phyloP scores from a whole-genome alignment of 2,888 invertebrate species.

The Tachina grossa region DNA sequence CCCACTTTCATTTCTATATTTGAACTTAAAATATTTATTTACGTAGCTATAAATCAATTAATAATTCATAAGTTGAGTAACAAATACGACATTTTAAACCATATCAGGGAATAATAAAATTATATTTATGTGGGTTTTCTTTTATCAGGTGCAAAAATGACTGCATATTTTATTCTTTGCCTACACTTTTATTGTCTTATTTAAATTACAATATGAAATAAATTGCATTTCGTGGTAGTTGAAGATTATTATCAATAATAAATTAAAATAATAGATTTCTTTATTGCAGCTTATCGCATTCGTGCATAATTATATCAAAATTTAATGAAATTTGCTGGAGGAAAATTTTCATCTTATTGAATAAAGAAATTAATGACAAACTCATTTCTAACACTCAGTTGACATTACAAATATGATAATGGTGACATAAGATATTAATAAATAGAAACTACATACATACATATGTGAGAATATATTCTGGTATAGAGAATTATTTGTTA shows the following conservation, averaged over 20 bases:
- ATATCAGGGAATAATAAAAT: background rate
- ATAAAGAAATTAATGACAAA: background rate
- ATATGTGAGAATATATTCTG: no score
- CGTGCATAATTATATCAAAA: background rate
- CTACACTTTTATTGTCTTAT: constrained; percentile 1
- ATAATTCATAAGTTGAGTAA: background rate
- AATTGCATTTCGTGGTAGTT: background rate
- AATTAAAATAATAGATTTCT: background rate
- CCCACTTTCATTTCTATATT: background rate
- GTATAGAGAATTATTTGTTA: no score
- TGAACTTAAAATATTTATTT: constrained; percentile 1
- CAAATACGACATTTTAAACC: background rate
- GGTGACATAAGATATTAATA: no score
- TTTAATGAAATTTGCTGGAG: background rate
- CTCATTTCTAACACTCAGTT: background rate
- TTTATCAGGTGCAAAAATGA: constrained; percentile 8
- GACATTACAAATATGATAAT: background rate
- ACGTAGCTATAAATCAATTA: background rate
- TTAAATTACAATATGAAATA: constrained; percentile 1
- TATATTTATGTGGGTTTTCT: constrained; percentile 14
- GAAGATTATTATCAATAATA: background rate
- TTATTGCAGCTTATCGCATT: constrained; percentile 7
- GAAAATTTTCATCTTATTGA: constrained; percentile 10
- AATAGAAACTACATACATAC: no score
- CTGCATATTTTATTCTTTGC: background rate